Base-by-base conservation (phyloP, 2,888 invertebrate species). In the Xylota segnis region DNA sequence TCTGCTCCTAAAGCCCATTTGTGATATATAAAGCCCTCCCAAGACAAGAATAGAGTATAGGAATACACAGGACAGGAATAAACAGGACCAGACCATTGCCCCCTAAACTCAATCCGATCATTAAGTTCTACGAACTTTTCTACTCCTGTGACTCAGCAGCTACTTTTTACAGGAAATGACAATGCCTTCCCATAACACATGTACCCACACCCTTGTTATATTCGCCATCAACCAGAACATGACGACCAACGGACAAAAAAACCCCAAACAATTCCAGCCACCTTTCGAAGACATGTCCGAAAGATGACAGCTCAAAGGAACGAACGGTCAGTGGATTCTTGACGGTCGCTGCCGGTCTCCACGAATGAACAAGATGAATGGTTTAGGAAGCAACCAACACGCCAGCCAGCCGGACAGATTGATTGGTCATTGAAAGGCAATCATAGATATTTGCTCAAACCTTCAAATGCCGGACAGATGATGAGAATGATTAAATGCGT, bases 381-480 rank as follows among this genome's bases (percentile, higher is more conserved):
- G 45, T n/a, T 32, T n/a, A 43, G 70, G 58, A 70, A 58, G 70
- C 70, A 45, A 32, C 23, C 40, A 68, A 54, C 16, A 45, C 54
- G 23, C 29, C 40, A 70, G 9, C 43, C 54, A 16, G 10, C 12
- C 18, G 9, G 52, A 52, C 52, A 52, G 72, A 34, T 52, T 59
- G 72, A 72, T 72, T 72, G 72, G 72, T 72, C 72, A 72, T 61
- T 72, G 72, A 72, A 72, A 72, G 50, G 61, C 72, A 59, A 72
- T 72, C 59, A 61, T 52, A 72, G 72, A 72, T 72, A 61, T 72
- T 61, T 72, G 72, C 72, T 47, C 27, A 59, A 40, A 12, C 59
- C 50, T 34, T 50, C 58, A 72, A 52, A 37, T 72, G 50, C 9
- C 50, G 16, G 61, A 40, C 72, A 61, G 59, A 72, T 52, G 72